Percentiles rank a stretch among this genome's conserved stretches.
Evolutionary conservation across 30 jellyfish, hydroid and myxozoan species (phyloP).

Genomic region (Aurelia sp.): DNA sequence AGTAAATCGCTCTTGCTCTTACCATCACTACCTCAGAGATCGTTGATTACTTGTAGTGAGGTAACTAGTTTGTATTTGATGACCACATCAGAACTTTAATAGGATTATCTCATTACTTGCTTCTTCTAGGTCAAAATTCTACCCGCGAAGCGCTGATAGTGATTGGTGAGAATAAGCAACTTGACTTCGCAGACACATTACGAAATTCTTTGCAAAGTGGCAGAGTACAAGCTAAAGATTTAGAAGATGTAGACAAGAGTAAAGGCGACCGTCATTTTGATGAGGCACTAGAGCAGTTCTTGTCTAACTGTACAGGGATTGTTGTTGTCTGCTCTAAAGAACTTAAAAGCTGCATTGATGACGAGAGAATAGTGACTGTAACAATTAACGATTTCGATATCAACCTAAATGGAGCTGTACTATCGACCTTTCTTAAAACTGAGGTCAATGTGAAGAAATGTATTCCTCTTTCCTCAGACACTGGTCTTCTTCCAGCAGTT

Average conservation of each 20-base stretch:
- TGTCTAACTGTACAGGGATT: slow-evolving; percentile 18
- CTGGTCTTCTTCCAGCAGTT: not conserved
- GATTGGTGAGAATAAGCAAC: slow-evolving; percentile 29
- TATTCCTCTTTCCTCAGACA: slow-evolving; percentile 4
- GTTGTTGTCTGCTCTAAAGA: not conserved
- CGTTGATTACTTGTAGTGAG: no score
- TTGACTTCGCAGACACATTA: not conserved
- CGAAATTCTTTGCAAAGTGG: slow-evolving; percentile 29
- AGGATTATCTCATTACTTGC: no score
- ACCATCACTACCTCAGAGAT: no score
- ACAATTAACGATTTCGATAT: slow-evolving; percentile 4
- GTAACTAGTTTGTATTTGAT: no score
- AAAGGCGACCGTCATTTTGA: not conserved
- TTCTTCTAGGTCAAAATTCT: not conserved
- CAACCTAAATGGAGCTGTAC: slow-evolving; percentile 12
- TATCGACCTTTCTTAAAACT: not conserved
- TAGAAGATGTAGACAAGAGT: slow-evolving; percentile 35
- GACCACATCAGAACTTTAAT: no score
- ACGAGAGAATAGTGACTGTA: not conserved
- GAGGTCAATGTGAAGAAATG: slow-evolving; percentile 1
- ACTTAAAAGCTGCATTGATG: slow-evolving; percentile 34
- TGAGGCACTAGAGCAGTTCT: slow-evolving; percentile 7
- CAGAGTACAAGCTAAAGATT: slow-evolving; percentile 7
- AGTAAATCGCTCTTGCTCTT: no score
- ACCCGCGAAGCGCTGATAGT: slow-evolving; percentile 23